Conservation (phyloP, 2,113 vertebrate genomes). For the Cyrtonyx montezumae region DNA sequence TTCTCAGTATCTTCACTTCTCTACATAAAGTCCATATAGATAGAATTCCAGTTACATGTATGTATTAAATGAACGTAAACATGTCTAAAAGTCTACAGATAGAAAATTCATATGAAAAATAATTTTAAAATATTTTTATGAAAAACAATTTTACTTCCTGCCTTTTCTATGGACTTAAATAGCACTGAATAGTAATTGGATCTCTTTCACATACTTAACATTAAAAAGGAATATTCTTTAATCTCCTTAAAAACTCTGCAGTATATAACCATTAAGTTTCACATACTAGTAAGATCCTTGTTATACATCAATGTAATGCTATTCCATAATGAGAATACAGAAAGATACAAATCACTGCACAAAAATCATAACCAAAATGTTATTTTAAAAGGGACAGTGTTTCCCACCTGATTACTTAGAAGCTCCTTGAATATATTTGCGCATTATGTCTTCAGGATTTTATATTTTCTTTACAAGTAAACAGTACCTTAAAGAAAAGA, state of each 20-base stretch:
- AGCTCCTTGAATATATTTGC: background rate
- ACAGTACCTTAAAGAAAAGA: background rate
- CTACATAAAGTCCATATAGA: slow-evolving; percentile 3
- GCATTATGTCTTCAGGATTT: background rate
- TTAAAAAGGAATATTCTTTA: background rate
- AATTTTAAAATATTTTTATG: too few species aligned
- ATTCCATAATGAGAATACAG: background rate
- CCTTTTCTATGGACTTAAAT: background rate
- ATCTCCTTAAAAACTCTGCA: background rate
- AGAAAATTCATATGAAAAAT: background rate
- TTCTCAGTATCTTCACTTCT: background rate
- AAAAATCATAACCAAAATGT: background rate
- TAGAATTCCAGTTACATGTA: background rate
- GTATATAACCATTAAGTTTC: background rate
- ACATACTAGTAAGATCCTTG: background rate
- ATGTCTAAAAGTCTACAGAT: background rate
- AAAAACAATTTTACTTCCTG: background rate
- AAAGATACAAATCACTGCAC: background rate
- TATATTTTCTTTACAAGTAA: background rate
- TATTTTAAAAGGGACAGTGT: background rate
- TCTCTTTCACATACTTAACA: background rate
- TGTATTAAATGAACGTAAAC: too few species aligned
- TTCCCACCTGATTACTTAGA: background rate
- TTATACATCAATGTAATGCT: background rate
- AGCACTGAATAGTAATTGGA: background rate